phyloP scores from a whole-genome alignment of 2,797 vertebrate species.

The Lepus townsendii region DNA sequence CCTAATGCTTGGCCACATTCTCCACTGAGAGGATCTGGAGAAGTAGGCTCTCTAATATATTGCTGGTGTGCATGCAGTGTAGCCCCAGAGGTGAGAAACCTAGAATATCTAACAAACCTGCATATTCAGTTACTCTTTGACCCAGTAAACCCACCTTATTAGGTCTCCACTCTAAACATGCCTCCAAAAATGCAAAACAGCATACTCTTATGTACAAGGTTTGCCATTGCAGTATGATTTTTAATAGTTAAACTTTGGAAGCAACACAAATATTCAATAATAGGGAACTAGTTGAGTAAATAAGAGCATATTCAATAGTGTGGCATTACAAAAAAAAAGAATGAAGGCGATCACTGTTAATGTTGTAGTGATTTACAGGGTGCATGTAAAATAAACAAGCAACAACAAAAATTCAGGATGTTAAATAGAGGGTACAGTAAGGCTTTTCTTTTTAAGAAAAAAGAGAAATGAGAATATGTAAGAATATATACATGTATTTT shows the following conservation, averaged over 20 bases:
- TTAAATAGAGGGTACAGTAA: background rate
- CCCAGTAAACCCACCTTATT: background rate
- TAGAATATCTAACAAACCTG: slow-evolving; percentile 3
- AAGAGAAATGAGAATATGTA: background rate
- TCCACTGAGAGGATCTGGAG: background rate
- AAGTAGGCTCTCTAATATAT: background rate
- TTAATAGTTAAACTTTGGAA: slow-evolving; percentile 19
- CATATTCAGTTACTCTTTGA: background rate
- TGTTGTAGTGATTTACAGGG: slow-evolving; percentile 8
- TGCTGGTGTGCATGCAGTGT: background rate
- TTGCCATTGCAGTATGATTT: background rate
- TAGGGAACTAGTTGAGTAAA: background rate
- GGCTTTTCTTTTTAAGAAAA: background rate
- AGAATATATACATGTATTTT: background rate
- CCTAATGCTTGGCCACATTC: background rate
- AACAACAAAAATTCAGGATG: background rate
- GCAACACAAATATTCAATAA: background rate
- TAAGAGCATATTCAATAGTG: background rate
- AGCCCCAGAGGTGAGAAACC: background rate
- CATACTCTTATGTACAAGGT: background rate
- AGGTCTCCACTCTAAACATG: background rate
- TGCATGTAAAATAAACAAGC: background rate
- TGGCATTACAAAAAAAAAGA: slow-evolving; percentile 7
- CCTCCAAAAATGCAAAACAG: background rate
- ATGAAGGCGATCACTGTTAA: background rate